phyloP scores from a whole-genome alignment of 1,140 invertebrate species.

The Drosophila repletoides region DNA sequence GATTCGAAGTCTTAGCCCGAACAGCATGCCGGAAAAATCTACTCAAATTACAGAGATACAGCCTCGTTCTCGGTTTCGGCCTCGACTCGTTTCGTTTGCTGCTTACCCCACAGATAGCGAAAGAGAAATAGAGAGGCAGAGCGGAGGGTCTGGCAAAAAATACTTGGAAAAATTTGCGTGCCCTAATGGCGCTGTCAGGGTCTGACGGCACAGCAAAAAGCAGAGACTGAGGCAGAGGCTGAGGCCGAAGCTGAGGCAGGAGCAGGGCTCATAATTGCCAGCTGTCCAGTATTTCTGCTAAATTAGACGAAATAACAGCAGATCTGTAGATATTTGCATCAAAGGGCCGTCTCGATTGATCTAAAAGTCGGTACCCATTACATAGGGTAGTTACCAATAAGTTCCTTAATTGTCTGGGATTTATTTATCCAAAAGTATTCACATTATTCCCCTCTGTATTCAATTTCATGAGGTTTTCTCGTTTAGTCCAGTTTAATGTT shows the following conservation, averaged over 20 bases:
- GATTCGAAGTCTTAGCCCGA: conserved; percentile 38
- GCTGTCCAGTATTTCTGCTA: conserved; percentile 70
- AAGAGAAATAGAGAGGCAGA: not conserved
- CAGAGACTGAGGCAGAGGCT: not conserved
- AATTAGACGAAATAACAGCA: conserved; percentile 50
- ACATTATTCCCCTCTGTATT: conserved; percentile 22
- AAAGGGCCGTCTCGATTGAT: conserved; percentile 53
- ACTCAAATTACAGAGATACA: conserved; percentile 68
- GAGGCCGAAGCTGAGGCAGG: not conserved
- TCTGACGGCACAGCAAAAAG: not conserved
- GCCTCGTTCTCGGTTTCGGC: conserved; percentile 21
- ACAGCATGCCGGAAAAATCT: conserved; percentile 77
- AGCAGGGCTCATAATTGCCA: conserved; percentile 40
- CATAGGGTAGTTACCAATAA: conserved; percentile 37
- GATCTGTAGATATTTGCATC: conserved; percentile 32
- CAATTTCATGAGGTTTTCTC: conserved; percentile 64
- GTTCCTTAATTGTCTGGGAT: conserved; percentile 43
- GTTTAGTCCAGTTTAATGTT: conserved; percentile 48
- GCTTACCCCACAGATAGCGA: conserved; percentile 22
- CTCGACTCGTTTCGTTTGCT: conserved; percentile 19
- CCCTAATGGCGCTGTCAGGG: conserved; percentile 24
- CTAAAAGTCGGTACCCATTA: conserved; percentile 15
- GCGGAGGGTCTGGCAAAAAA: conserved; percentile 49
- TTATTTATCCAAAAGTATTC: conserved; percentile 30
- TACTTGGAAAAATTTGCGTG: conserved; percentile 72